phyloP scores from a whole-genome alignment of 2,888 invertebrate species.

The Phaedon cochleariae region DNA sequence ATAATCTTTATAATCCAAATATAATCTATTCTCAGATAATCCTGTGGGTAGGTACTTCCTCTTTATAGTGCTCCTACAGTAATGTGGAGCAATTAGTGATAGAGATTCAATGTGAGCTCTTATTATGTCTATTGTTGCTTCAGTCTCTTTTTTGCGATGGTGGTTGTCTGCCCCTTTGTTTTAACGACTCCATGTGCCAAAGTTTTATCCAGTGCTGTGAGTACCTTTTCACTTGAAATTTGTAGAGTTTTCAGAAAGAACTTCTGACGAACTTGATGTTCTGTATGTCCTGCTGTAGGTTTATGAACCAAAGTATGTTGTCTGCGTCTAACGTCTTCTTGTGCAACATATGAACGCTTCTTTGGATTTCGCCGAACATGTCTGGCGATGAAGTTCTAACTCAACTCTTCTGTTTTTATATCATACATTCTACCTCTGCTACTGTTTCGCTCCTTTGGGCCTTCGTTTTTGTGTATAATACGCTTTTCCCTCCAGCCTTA shows the following conservation, averaged over 20 bases:
- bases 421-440: neutral
- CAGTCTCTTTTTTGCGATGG: slow-evolving; percentile 12
- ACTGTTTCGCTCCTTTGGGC: too few species aligned
- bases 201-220: neutral
- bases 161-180: slow-evolving; percentile 3
- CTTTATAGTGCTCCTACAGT: slow-evolving; percentile 23
- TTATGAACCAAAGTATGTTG: slow-evolving; percentile 12
- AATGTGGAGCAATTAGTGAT: slow-evolving; percentile 16
- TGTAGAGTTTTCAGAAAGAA: slow-evolving; percentile 4
- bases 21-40: slow-evolving; percentile 1
- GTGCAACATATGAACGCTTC: slow-evolving; percentile 4
- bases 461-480: too few species aligned
- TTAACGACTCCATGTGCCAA: neutral
- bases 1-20: slow-evolving; percentile 2
- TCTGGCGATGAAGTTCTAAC: slow-evolving; percentile 12
- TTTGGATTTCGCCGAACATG: slow-evolving; percentile 7
- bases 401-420: slow-evolving; percentile 8
- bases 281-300: neutral
- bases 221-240: slow-evolving; percentile 6
- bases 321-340: slow-evolving; percentile 8
- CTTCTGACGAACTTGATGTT: neutral
- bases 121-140: slow-evolving; percentile 18
- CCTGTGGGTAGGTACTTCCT: slow-evolving; percentile 15
- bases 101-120: slow-evolving; percentile 25
- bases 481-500: too few species aligned